phyloP scores from a whole-genome alignment of 2,797 vertebrate species.

The Oreortyx pictus region DNA sequence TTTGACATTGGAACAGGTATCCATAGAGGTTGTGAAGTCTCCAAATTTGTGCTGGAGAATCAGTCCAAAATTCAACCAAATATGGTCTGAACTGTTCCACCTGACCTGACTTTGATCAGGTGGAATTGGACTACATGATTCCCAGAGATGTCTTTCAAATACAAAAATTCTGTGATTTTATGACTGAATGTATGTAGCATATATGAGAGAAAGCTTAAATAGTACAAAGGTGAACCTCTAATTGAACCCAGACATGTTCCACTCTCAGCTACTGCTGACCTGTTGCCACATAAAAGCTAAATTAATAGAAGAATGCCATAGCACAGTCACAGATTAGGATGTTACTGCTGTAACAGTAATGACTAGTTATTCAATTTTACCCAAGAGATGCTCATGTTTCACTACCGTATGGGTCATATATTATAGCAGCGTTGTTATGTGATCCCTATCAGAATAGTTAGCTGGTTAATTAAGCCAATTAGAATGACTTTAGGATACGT shows the following conservation, averaged over 20 bases:
- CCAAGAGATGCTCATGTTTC: background rate
- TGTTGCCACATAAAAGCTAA: background rate
- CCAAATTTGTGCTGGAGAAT: background rate
- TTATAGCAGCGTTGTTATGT: constrained; percentile 6
- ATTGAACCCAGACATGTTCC: background rate
- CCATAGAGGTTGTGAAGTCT: background rate
- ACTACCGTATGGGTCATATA: background rate
- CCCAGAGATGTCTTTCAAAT: background rate
- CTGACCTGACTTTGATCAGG: background rate
- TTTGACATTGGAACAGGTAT: background rate
- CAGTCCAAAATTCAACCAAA: background rate
- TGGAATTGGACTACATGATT: background rate
- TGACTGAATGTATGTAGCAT: background rate
- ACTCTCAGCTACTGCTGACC: background rate
- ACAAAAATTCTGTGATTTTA: background rate
- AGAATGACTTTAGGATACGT: constrained; percentile 66
- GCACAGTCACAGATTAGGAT: background rate
- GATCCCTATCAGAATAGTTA: background rate
- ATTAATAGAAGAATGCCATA: background rate
- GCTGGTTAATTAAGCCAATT: background rate
- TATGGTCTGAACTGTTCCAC: background rate
- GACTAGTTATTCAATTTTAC: constrained; percentile 11
- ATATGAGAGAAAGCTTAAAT: background rate
- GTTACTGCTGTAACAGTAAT: background rate
- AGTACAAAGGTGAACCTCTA: background rate